Base-by-base conservation (phyloP, 2,113 vertebrate genomes). In the Plecotus auritus region DNA sequence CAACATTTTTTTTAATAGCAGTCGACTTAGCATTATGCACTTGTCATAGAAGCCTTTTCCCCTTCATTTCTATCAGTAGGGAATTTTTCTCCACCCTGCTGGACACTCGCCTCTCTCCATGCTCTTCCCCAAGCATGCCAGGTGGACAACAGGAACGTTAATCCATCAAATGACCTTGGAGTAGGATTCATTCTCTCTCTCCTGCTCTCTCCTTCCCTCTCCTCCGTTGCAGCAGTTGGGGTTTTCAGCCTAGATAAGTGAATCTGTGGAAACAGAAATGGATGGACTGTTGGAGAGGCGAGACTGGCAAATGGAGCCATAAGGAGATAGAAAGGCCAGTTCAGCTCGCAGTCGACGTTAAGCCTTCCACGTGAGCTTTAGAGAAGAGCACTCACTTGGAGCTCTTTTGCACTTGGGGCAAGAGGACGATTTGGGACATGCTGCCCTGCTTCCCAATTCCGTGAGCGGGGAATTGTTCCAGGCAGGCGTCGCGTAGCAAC, bases 81-180 rank as follows among this genome's bases (percentile, higher is more conserved):
- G 7, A 73, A 3, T 20, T n/a, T 95, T 90, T 18, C 14, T 93
- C 23, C 30, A 64, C 18, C 22, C 1, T 9, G 11, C 26, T 11
- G 0, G 1, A 2, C 26, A 28, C 12, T 81, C 14, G 11, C 4
- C 1, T 77, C 22, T 26, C 22, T 66, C 8, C 14, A 18, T 4
- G n/a, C 14, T 32, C 16, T 20, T 40, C 2, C 28, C 4, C 18
- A 56, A 35, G n/a, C 73, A 7, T 17, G 26, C 32, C 45, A 0
- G 12, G 6, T 37, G 28, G 14, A 11, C 18, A 16, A 7, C 0
- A 51, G 32, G 26, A 35, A 28, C 54, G 16, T 13, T 32, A 37
- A 76, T 7, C 0, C 26, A 40, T 16, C 7, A 23, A 83, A 26
- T 47, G 8, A 64, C 18, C 28, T 42, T 28, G 49, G 4, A 30